These are phyloP conservation scores for Choreutis nemorana DNA, from an alignment of 2,888 invertebrate species.

Conservation along the genomic window DNA sequence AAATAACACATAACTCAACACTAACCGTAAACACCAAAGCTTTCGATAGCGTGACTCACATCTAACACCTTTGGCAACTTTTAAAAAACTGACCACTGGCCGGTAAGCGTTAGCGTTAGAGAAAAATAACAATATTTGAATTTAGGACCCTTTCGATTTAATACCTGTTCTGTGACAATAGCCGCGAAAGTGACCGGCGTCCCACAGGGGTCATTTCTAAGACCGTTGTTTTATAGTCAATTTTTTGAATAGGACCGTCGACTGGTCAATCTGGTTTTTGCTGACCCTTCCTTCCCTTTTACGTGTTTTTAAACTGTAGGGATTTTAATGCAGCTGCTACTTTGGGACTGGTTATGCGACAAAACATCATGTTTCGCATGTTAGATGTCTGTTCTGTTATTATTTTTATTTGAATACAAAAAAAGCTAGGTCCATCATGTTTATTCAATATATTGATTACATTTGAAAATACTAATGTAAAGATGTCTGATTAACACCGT, in stretches of 20 bases:
- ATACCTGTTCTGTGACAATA: slow-evolving; percentile 43
- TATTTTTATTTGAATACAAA: no score
- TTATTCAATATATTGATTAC: no score
- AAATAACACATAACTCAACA: slow-evolving; percentile 46
- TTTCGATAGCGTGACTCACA: no score
- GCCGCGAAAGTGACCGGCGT: slow-evolving; percentile 48
- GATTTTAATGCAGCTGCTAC: slow-evolving; percentile 43
- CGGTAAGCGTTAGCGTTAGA: slow-evolving; percentile 10
- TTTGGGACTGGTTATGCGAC: slow-evolving; percentile 27
- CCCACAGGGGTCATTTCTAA: slow-evolving; percentile 51
- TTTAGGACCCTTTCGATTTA: slow-evolving; percentile 33
- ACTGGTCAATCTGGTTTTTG: slow-evolving; percentile 59
- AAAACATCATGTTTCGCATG: slow-evolving; percentile 21
- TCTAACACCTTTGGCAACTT: no score
- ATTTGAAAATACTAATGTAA: no score
- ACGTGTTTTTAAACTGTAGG: slow-evolving; percentile 29
- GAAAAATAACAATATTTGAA: slow-evolving; percentile 33
- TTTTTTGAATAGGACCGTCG: slow-evolving; percentile 47
- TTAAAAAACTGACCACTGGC: slow-evolving; percentile 19
- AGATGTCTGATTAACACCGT: no score
- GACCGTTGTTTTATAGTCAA: slow-evolving; percentile 39
- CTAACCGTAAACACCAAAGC: no score
- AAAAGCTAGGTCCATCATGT: no score
- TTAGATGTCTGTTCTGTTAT: no score
- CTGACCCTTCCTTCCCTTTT: slow-evolving; percentile 59